Evolutionary conservation across 2,797 vertebrate genomes (phyloP).

Genomic region (Microctenopoma steveboyesi): DNA sequence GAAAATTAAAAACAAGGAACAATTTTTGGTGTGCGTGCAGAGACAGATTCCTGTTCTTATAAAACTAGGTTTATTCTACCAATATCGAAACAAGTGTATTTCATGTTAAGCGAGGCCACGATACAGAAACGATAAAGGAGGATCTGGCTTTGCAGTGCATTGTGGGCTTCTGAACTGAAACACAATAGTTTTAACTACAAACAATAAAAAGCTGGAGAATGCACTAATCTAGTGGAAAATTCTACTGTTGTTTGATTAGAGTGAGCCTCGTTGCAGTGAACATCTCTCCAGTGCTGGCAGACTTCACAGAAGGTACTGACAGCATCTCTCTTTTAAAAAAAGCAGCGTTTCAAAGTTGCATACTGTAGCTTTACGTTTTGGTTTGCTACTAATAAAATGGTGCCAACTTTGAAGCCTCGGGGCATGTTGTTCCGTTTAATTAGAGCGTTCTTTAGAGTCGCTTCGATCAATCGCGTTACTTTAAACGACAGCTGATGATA

Average conservation of each 20-base stretch:
- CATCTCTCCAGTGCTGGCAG: no score
- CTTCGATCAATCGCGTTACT: constrained; percentile 25
- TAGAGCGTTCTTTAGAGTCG: constrained; percentile 11
- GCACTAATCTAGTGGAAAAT: no score
- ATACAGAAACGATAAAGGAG: not conserved
- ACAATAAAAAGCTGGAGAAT: no score
- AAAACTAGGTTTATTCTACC: not conserved
- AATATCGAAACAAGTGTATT: not conserved
- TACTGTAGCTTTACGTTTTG: constrained; percentile 4
- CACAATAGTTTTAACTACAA: no score
- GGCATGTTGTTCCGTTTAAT: constrained; percentile 16
- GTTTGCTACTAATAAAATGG: not conserved
- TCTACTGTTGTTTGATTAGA: no score
- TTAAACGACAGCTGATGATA: constrained; percentile 31
- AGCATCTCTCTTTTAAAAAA: no score
- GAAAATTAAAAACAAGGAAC: not conserved
- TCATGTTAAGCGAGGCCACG: not conserved
- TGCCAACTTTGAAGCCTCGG: constrained; percentile 13
- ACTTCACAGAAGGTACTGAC: no score
- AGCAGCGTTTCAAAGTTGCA: no score
- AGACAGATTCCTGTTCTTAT: not conserved
- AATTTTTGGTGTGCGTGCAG: not conserved
- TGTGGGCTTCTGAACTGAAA: not conserved
- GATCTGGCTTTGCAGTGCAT: not conserved
- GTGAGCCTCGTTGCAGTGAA: no score